Evolutionary conservation across 2,797 vertebrate genomes (phyloP).

Genomic region (Centropyge bicolor): DNA sequence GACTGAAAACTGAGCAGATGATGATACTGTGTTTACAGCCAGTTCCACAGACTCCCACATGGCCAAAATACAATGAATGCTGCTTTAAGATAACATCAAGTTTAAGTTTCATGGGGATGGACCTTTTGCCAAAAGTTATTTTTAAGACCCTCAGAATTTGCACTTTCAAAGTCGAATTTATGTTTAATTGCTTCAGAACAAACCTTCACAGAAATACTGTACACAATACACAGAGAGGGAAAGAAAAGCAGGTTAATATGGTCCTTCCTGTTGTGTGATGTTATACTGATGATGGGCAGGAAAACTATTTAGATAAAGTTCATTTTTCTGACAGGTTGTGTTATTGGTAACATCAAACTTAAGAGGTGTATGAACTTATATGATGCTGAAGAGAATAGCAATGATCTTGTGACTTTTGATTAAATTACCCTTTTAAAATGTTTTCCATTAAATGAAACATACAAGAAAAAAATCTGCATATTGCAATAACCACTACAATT

Average conservation of each 20-base stretch:
- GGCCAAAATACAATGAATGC: background rate
- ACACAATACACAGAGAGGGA: background rate
- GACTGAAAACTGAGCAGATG: background rate
- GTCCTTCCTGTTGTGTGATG: background rate
- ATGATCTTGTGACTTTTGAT: background rate
- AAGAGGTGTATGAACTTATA: background rate
- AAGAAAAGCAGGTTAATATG: background rate
- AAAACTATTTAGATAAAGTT: no score
- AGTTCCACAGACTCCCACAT: background rate
- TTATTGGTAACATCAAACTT: background rate
- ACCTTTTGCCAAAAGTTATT: background rate
- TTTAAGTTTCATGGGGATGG: no score
- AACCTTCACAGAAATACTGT: background rate
- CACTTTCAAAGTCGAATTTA: background rate
- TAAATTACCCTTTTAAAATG: background rate
- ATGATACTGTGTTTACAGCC: background rate
- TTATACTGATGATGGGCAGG: background rate
- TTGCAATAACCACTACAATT: background rate
- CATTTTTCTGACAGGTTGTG: no score
- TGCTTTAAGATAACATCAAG: background rate
- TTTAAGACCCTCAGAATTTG: background rate
- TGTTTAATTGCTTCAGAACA: background rate
- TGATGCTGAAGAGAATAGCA: background rate
- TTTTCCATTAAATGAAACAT: background rate
- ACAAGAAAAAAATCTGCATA: background rate